phyloP scores from a whole-genome alignment of 2,113 vertebrate species.

The Triplophysa tibetana region DNA sequence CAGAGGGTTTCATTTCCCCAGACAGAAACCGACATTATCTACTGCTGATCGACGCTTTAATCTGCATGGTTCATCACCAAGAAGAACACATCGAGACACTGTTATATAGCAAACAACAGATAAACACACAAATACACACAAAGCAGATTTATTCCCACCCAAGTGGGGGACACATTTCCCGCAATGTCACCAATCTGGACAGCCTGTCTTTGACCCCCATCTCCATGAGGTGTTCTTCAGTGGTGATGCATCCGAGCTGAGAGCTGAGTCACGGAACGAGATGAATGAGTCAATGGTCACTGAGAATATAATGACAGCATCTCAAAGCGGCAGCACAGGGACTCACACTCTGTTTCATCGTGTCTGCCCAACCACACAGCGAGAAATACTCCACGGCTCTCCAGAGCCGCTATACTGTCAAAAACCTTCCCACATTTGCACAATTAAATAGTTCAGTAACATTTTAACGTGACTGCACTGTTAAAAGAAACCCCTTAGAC shows the following conservation, averaged over 20 bases:
- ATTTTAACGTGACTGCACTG: constrained; percentile 8
- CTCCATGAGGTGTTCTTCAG: constrained; percentile 17
- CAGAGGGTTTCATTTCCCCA: constrained; percentile 14
- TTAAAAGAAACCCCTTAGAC: too few species aligned
- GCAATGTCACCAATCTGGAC: background rate
- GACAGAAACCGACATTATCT: constrained; percentile 30
- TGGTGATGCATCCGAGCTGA: background rate
- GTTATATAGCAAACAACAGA: background rate
- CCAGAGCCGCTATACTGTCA: background rate
- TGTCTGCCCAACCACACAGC: constrained; percentile 26
- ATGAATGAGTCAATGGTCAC: constrained; percentile 26
- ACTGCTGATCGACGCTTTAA: constrained; percentile 32
- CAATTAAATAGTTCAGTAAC: constrained; percentile 14
- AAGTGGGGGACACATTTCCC: background rate
- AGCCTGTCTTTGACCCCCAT: constrained; percentile 8
- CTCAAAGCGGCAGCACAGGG: background rate
- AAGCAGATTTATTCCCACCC: background rate
- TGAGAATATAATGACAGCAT: constrained; percentile 28
- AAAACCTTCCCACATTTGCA: constrained; percentile 7
- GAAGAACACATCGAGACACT: constrained; percentile 4
- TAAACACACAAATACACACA: background rate
- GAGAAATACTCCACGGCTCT: constrained; percentile 36
- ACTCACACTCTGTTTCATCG: constrained; percentile 22
- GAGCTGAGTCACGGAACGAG: constrained; percentile 31
- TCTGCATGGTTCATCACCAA: constrained; percentile 7